phyloP scores from a whole-genome alignment of 2,888 invertebrate genomes.

The Ischnura elegans region DNA sequence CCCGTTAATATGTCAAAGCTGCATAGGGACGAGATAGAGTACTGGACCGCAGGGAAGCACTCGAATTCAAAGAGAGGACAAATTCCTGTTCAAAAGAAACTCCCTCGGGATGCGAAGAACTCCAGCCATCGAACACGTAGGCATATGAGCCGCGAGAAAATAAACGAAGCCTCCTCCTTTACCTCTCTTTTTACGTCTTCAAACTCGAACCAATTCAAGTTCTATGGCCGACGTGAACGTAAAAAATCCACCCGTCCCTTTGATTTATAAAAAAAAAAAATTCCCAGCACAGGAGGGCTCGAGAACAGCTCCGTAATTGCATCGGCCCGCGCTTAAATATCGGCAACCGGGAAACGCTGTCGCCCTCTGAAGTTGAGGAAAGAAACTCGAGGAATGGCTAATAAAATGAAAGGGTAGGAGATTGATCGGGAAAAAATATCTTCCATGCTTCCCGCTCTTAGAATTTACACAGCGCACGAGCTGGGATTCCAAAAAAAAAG shows the following conservation, averaged over 20 bases:
- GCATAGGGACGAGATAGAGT: not conserved
- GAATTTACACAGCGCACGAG: constrained; percentile 16
- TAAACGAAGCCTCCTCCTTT: not conserved
- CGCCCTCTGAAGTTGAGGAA: not conserved
- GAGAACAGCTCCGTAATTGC: not conserved
- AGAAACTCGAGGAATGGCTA: not conserved
- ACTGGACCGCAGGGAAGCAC: not conserved
- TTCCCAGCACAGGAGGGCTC: not conserved
- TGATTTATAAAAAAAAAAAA: not conserved
- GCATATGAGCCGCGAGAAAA: not conserved
- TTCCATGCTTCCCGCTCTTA: not conserved
- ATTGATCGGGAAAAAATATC: not conserved
- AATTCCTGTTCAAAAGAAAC: not conserved
- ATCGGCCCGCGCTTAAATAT: not conserved
- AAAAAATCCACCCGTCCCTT: not conserved
- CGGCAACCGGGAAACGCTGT: not conserved
- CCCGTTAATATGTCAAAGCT: not conserved
- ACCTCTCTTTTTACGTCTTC: not conserved
- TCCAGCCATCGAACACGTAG: not conserved
- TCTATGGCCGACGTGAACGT: not conserved
- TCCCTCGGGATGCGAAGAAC: not conserved
- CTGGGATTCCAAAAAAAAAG: not conserved
- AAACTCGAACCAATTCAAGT: not conserved
- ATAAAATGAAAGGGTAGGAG: not conserved
- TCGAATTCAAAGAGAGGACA: not conserved